phyloP scores from a whole-genome alignment of 1,140 invertebrate genomes.

The Pteromalus puparum region DNA sequence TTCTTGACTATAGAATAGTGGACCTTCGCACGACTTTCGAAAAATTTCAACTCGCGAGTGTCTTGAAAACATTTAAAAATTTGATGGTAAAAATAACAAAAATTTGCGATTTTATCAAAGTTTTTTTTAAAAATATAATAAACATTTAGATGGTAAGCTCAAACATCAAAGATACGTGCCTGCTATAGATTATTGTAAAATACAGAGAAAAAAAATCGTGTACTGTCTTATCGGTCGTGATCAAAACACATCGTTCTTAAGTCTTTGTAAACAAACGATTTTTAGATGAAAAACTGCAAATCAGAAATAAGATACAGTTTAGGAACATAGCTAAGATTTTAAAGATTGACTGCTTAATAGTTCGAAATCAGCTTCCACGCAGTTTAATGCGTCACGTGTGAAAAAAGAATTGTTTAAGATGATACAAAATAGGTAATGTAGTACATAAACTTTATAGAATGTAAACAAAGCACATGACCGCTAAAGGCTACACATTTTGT shows the following conservation, averaged over 20 bases:
- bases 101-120: conserved; percentile 8
- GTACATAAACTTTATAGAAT: conserved; percentile 22
- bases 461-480: conserved; percentile 30
- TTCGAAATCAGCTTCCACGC: conserved; percentile 19
- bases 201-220: not conserved
- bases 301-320: not conserved
- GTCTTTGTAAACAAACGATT: conserved; percentile 22
- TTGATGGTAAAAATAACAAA: conserved; percentile 6
- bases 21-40: conserved; percentile 40
- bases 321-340: not conserved
- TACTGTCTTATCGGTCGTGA: conserved; percentile 19
- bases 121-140: conserved; percentile 24
- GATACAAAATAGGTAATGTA: conserved; percentile 5
- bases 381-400: conserved; percentile 21
- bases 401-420: not conserved
- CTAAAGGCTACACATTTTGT: conserved; percentile 18
- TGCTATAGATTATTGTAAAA: conserved; percentile 43
- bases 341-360: conserved; percentile 16
- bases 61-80: conserved; percentile 13
- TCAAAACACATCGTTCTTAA: conserved; percentile 5
- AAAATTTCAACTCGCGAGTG: conserved; percentile 10
- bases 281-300: conserved; percentile 36
- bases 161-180: conserved; percentile 59
- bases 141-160: conserved; percentile 48
- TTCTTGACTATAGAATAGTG: not conserved